Percentiles rank a stretch among this genome's conserved stretches.
Conservation (phyloP, 2,113 vertebrate species). For the Pelecanoides urinatrix region DNA sequence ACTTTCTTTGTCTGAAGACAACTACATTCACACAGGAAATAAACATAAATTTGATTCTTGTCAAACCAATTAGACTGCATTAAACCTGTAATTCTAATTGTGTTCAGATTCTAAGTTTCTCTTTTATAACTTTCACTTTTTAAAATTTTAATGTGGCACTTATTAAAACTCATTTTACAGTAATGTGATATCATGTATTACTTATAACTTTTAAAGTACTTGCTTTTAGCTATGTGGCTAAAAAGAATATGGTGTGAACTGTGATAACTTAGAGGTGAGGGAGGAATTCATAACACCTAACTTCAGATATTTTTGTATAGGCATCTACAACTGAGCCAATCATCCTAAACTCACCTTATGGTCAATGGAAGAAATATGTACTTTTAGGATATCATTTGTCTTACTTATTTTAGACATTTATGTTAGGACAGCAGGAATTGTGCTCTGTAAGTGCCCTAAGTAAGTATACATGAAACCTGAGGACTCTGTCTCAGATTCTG, state of each 20-base stretch:
- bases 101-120: background rate
- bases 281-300: background rate
- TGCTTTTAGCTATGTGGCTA: background rate
- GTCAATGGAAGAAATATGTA: background rate
- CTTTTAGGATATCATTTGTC: background rate
- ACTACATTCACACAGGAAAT: background rate
- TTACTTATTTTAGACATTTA: background rate
- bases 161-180: background rate
- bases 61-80: background rate
- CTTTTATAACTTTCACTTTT: background rate
- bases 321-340: background rate
- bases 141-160: background rate
- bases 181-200: background rate
- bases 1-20: background rate
- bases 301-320: background rate
- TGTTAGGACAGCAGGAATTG: background rate
- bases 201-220: background rate
- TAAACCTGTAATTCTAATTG: background rate
- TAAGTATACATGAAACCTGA: background rate
- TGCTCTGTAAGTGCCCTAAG: background rate
- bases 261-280: background rate
- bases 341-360: background rate
- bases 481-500: background rate
- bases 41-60: background rate
- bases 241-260: background rate